phyloP scores from a whole-genome alignment of 2,888 invertebrate genomes.

The Nephrotoma guestfalica region DNA sequence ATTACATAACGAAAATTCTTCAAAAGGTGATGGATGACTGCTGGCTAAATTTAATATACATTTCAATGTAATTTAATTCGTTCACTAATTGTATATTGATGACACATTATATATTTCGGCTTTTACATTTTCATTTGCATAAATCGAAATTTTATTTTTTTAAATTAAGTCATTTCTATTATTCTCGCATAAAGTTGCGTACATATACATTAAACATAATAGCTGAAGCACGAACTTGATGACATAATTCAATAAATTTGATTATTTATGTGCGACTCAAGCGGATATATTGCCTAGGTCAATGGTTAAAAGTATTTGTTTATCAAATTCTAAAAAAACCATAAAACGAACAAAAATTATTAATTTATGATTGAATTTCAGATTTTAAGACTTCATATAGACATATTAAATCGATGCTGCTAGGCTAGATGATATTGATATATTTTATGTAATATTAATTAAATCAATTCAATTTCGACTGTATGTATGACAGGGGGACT shows the following conservation, averaged over 20 bases:
- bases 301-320: background rate
- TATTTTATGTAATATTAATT: no score
- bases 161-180: background rate
- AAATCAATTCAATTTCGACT: no score
- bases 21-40: background rate
- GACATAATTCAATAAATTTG: background rate
- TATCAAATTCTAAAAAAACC: no score
- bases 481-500: no score
- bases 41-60: background rate
- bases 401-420: no score
- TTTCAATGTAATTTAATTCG: background rate
- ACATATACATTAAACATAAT: background rate
- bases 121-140: background rate
- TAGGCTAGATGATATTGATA: no score
- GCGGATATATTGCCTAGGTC: background rate
- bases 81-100: background rate
- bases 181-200: background rate
- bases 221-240: background rate
- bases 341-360: no score
- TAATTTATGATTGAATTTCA: no score
- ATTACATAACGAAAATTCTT: background rate
- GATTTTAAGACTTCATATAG: no score
- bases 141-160: background rate
- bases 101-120: background rate
- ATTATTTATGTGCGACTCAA: background rate